These are phyloP conservation scores for Leptinotarsa peninsularis DNA, from an alignment of 2,888 invertebrate species.

Conservation along the genomic window DNA sequence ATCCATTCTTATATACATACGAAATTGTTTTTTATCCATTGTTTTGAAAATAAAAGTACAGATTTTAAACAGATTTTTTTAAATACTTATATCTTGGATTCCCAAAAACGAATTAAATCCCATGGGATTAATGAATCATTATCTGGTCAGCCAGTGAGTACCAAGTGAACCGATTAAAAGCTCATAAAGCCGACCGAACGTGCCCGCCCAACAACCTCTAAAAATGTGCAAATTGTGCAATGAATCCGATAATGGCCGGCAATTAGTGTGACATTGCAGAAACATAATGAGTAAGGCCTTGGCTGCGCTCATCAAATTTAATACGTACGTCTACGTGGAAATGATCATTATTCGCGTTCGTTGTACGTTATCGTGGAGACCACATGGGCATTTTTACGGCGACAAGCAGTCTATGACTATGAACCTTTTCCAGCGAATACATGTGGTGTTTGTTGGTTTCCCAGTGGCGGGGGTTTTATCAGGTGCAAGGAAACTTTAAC, in stretches of 20 bases:
- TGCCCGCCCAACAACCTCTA: slow-evolving; percentile 1
- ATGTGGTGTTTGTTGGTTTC: background rate
- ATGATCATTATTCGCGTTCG: slow-evolving; percentile 39
- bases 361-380: slow-evolving; percentile 34
- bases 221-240: slow-evolving; percentile 14
- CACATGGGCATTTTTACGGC: slow-evolving; percentile 44
- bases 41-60: too few species aligned
- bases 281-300: slow-evolving; percentile 18
- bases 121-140: too few species aligned
- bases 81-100: too few species aligned
- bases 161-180: background rate
- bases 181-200: background rate
- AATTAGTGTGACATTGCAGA: slow-evolving; percentile 11
- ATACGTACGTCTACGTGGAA: slow-evolving; percentile 31
- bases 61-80: too few species aligned
- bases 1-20: too few species aligned
- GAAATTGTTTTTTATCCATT: too few species aligned
- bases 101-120: too few species aligned
- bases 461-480: background rate
- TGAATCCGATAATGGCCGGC: slow-evolving; percentile 9
- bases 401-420: slow-evolving; percentile 44
- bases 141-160: background rate
- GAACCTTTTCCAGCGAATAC: slow-evolving; percentile 7
- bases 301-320: slow-evolving; percentile 34
- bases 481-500: too few species aligned